These are phyloP conservation scores for Drosophila prolongata DNA, from an alignment of 2,888 invertebrate genomes.

Conservation along the genomic window DNA sequence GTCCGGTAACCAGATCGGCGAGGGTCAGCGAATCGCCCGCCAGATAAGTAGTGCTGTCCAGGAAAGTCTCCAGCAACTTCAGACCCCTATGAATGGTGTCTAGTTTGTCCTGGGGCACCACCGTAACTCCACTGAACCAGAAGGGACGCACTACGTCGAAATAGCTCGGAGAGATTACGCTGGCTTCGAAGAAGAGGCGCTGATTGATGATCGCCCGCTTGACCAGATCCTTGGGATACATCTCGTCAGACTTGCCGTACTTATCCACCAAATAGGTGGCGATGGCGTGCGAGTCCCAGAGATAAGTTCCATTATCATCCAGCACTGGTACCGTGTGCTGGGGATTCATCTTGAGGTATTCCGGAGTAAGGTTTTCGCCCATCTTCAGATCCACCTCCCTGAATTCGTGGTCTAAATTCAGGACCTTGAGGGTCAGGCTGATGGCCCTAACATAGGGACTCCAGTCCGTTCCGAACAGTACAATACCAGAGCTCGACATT, in stretches of 20 bases:
- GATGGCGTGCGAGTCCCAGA: slow-evolving; percentile 85
- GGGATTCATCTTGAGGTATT: slow-evolving; percentile 85
- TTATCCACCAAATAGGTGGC: slow-evolving; percentile 85
- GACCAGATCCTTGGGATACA: slow-evolving; percentile 86
- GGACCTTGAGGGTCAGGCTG: slow-evolving; percentile 86
- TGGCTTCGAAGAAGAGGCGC: slow-evolving; percentile 85
- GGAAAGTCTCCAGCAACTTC: slow-evolving; percentile 45
- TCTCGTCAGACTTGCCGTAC: slow-evolving; percentile 85
- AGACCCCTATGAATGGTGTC: slow-evolving; percentile 27
- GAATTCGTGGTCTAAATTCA: slow-evolving; percentile 85
- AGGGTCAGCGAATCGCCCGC: slow-evolving; percentile 56
- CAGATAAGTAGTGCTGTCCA: slow-evolving; percentile 39
- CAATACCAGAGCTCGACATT: slow-evolving; percentile 50
- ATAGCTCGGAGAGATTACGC: slow-evolving; percentile 15
- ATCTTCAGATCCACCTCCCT: slow-evolving; percentile 48
- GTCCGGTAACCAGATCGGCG: slow-evolving; percentile 53
- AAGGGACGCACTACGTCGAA: slow-evolving; percentile 15
- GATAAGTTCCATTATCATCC: slow-evolving; percentile 70
- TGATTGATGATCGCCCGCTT: slow-evolving; percentile 84
- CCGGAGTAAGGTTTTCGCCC: slow-evolving; percentile 61
- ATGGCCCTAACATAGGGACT: slow-evolving; percentile 88
- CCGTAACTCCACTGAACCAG: slow-evolving; percentile 5
- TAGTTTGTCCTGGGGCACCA: slow-evolving; percentile 57
- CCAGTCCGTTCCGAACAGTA: slow-evolving; percentile 66
- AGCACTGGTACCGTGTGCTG: slow-evolving; percentile 84